Conservation (phyloP, 2,888 invertebrate genomes). For the Drosophila formosana region DNA sequence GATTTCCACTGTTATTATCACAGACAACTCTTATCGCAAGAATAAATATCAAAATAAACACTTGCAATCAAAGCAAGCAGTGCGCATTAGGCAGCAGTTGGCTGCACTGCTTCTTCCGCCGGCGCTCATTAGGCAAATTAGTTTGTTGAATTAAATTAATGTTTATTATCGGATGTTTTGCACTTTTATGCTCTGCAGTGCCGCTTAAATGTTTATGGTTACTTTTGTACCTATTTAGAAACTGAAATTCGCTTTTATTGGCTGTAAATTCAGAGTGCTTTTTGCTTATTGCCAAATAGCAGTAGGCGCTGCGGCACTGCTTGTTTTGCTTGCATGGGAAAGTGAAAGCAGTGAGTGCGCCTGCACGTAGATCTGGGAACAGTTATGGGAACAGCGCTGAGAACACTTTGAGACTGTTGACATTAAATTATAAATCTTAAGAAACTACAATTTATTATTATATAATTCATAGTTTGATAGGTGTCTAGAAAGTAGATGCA, state of each 20-base stretch:
- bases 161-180: background rate
- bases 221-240: background rate
- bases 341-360: constrained; percentile 3
- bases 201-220: background rate
- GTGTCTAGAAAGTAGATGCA: background rate
- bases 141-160: background rate
- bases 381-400: background rate
- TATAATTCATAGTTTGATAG: background rate
- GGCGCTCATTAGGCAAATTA: constrained; percentile 5
- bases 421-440: no score
- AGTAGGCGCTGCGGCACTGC: background rate
- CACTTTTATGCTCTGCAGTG: background rate
- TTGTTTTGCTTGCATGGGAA: background rate
- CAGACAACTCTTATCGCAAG: constrained; percentile 7
- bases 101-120: background rate
- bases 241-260: background rate
- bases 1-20: background rate
- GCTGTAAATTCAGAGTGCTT: background rate
- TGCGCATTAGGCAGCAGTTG: background rate
- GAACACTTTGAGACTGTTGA: background rate
- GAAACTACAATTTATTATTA: no score
- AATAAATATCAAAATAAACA: background rate
- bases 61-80: constrained; percentile 3
- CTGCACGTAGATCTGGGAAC: background rate
- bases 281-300: background rate